Evolutionary conservation across 2,113 vertebrate species (phyloP), one percentile per base, ranked within the genome.

Genomic region (Gavia stellata): DNA sequence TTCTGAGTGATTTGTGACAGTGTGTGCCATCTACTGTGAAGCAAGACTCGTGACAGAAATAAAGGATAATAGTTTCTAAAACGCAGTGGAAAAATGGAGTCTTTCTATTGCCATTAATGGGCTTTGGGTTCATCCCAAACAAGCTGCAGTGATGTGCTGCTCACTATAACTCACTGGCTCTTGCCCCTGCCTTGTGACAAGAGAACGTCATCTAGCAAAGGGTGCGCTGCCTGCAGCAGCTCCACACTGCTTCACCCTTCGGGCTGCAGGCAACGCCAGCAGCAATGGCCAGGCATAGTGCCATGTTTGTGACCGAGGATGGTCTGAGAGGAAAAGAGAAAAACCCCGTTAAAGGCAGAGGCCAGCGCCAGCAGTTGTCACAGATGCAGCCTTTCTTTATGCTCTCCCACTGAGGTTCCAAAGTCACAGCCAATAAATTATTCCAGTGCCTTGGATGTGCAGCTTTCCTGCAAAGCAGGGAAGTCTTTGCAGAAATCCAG

Each of bases 71-170:
- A 25, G 40, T 81, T 88, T 89, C 68, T 71, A 72, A 92, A 96
- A 42, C 28, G 45, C 26, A 84, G 36, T 67, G 59, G 85, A 78
- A 78, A 82, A 86, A n/a, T 31, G 4, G 44, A 92, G 29, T n/a
- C 73, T 94, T 92, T 93, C 90, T 67, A 74, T 83, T 81, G 71
- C 82, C 92, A 78, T 96, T 88, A 80, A 93, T 52, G 78, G 86
- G 34, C 56, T 94, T 92, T 96, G 92, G 88, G 67, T 86, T 44
- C 6, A 42, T 71, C 56, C 65, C 81, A 89, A 63, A 50, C 20
- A 61, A 77, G 34, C 31, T 80, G 45, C 66, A 65, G 44, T 0
- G 2, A 68, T 61, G 66, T 82, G 87, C 26, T 88, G 12, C n/a
- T 94, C 44, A 19, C 45, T 82, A 1, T 53, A 80, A 56, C 23